Base-by-base conservation (phyloP, 2,888 invertebrate species). In the Dolichopus griseipennis region DNA sequence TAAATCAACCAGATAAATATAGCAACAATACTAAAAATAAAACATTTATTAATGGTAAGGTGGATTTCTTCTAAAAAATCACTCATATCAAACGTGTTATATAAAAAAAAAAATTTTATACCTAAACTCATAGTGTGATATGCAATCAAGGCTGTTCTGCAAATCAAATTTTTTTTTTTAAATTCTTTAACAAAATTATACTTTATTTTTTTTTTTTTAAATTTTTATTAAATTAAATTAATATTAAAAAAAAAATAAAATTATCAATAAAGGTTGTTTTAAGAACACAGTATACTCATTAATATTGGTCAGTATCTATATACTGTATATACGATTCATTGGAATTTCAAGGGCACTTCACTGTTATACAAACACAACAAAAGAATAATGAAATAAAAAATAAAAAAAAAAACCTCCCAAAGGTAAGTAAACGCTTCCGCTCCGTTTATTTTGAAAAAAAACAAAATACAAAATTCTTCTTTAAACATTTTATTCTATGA, bases 261-360 rank as follows among this genome's bases (percentile, higher is more conserved):
- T 52, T 18, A 52, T 52, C 52, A 18, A 18, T n/a, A 52, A 52
- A 52, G 52, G 52, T 52, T 52, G 52, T 52, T 52, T n/a, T 12
- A 52, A 52, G 52, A 52, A n/a, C 52, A 52, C 52, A n/a, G n/a
- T 7, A 52, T 15, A 18, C n/a, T 18, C 52, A 52, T 52, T 27
- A 27, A 15, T 52, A 52, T 37, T 15, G 18, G 9, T 18, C 52
- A 52, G 5, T 18, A 6, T 27, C 27, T 27, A n/a, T n/a, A n/a
- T n/a, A 52, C 52, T 52, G 6, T 15, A 52, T 52, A 18, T n/a
- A 52, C n/a, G 15, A 52, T 52, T 52, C 18, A 52, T 15, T 18
- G 52, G 52, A 52, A 52, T 52, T 52, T 52, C 52, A 52, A 52
- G 52, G 52, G 52, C 52, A n/a, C 52, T 37, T 37, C 37, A 10